A percentile compares a stretch with the other conserved stretches of the same genome.
These are phyloP conservation scores for Tachina grossa DNA, from an alignment of 2,888 invertebrate genomes.

Conservation along the genomic window DNA sequence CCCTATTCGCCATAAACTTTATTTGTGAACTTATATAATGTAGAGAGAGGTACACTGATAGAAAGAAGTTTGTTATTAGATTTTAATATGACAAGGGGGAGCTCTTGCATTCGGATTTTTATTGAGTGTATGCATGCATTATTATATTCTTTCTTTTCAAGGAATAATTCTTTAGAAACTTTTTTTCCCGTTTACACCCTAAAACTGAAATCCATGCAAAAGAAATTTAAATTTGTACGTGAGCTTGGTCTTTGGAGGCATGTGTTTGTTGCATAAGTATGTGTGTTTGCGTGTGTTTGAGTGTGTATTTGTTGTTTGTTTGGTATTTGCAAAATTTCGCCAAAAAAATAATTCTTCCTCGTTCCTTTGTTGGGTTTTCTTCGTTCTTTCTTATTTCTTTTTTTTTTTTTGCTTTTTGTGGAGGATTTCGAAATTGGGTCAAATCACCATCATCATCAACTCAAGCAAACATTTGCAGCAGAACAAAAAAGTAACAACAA, in stretches of 20 bases:
- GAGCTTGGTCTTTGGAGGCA: background rate
- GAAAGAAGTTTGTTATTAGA: conserved; percentile 26
- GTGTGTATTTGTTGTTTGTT: background rate
- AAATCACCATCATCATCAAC: conserved; percentile 51
- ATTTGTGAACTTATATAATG: too few relatives aligned
- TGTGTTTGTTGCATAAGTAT: too few relatives aligned
- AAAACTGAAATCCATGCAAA: background rate
- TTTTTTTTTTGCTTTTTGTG: conserved; percentile 6
- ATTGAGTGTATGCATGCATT: background rate
- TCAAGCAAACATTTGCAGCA: conserved; percentile 51
- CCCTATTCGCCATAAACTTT: background rate
- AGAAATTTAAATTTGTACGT: conserved; percentile 26
- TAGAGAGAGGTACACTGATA: conserved; percentile 3
- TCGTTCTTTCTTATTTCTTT: background rate
- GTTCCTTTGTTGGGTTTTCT: conserved; percentile 28
- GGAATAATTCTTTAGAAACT: background rate
- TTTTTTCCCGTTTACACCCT: conserved; percentile 18
- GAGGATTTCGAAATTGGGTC: conserved; percentile 61
- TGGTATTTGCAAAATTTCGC: conserved; percentile 24
- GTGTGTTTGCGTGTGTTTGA: background rate
- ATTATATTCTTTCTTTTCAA: background rate
- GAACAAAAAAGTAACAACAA: background rate
- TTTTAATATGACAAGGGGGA: background rate
- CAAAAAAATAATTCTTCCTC: conserved; percentile 44
- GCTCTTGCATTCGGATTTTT: background rate